A percentile compares a stretch with the other conserved stretches of the same genome.
Conservation (phyloP, 2,888 invertebrate species). For the Trimorus sp. region DNA sequence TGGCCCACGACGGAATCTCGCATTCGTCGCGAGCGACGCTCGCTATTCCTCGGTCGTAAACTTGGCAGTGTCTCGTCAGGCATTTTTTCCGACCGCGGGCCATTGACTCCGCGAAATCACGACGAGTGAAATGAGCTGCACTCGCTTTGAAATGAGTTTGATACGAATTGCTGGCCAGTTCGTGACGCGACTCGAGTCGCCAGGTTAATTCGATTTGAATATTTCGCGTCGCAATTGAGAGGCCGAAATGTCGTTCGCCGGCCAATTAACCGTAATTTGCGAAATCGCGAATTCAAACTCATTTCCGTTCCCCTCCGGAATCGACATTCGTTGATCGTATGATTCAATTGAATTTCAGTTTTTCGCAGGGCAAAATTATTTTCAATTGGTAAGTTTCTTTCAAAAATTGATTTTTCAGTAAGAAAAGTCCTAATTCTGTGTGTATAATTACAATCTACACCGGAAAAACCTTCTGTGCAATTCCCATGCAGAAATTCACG, state of each 20-base stretch:
- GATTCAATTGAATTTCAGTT: too few species aligned
- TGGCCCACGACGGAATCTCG: slow-evolving; percentile 48
- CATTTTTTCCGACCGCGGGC: slow-evolving; percentile 32
- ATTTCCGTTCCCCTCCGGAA: too few species aligned
- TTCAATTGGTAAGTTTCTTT: too few species aligned
- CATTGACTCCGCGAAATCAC: slow-evolving; percentile 52
- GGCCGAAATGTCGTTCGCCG: slow-evolving; percentile 15
- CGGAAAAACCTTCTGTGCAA: too few species aligned
- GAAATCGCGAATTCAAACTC: slow-evolving; percentile 16
- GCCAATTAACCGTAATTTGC: slow-evolving; percentile 32
- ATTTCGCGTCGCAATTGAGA: slow-evolving; percentile 40
- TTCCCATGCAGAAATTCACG: too few species aligned
- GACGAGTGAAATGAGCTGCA: slow-evolving; percentile 28
- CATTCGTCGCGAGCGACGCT: slow-evolving; percentile 53
- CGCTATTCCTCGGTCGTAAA: slow-evolving; percentile 56
- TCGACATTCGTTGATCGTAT: too few species aligned
- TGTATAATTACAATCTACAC: too few species aligned
- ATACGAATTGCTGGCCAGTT: slow-evolving; percentile 49
- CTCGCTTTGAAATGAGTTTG: slow-evolving; percentile 53
- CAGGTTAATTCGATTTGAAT: slow-evolving; percentile 48
- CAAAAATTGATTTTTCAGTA: too few species aligned
- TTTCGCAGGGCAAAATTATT: too few species aligned
- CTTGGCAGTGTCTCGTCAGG: slow-evolving; percentile 41
- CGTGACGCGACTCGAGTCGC: slow-evolving; percentile 22
- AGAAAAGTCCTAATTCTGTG: too few species aligned